Base-by-base conservation (phyloP, 2,888 invertebrate genomes). In the Hyalella azteca region DNA sequence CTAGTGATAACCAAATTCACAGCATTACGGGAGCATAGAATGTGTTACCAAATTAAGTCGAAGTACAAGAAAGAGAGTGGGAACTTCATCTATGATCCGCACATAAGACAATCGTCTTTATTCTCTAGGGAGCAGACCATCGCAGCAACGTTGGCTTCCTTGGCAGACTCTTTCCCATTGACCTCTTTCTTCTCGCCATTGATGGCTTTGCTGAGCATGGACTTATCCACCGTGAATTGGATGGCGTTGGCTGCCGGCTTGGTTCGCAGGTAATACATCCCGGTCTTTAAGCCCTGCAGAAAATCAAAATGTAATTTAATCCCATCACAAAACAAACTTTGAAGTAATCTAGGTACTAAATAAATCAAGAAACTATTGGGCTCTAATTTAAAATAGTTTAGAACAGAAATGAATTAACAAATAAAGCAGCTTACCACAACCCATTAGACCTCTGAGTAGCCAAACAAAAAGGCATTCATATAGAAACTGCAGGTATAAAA, bases 211-310 rank as follows among this genome's bases (percentile, higher is more conserved):
- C 60, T 87, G 36, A 93, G 87, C 86, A 91, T 92, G 0, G 90
- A 89, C 87, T 98, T 98, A 88, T 98, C 97, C 0, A 98, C 97
- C 0, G 98, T 98, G 88, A 99, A 98, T 87, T 99, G 97, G 86
- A 98, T 96, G 5, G 98, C 96, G 88, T 95, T 93, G 1, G 94
- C 96, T 0, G 98, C 98, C 7, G 98, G 96, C 87, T 97, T 97
- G 0, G 97, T 98, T 77, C 98, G 91, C 85, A 99, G 90, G 88
- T 99, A 98, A 88, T 99, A 99, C 98, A 99, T 98, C 77, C 99
- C 99, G 1, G 98, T 99, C 89, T 99, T 99, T 81, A 99, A 90
- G 3, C 98, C 98, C 91, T 92, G 86, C n/a, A 76, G 19, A n/a
- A 13, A 0, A 54, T 26, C 22, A 54, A 26, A 3, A 50, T n/a